Percentiles rank a stretch among this genome's conserved stretches.
These are phyloP conservation scores for Lepus oiostolus DNA, from an alignment of 2,797 vertebrate species.

Conservation along the genomic window DNA sequence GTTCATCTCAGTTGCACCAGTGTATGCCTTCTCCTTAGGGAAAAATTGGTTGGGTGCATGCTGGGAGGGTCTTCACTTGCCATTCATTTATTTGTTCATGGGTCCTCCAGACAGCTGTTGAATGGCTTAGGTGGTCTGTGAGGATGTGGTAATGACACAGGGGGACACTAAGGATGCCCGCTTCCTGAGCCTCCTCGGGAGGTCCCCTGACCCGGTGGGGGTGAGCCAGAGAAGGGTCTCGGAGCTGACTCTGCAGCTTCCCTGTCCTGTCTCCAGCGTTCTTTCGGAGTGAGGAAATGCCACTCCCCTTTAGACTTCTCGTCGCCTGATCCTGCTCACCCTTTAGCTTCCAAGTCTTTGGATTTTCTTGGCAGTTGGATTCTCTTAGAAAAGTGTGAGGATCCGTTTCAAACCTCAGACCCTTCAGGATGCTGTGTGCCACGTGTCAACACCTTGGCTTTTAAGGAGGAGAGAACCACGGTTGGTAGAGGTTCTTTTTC, in stretches of 20 bases:
- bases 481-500: background rate
- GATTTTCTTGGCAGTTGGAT: background rate
- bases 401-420: background rate
- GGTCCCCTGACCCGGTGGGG: background rate
- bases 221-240: background rate
- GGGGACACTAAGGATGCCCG: no score
- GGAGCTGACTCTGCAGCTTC: background rate
- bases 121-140: background rate
- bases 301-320: background rate
- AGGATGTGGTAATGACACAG: no score
- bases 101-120: background rate
- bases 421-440: background rate
- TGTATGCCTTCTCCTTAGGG: background rate
- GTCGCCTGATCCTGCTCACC: background rate
- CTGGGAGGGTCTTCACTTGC: background rate
- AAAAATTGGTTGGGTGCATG: background rate
- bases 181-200: background rate
- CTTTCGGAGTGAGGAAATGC: background rate
- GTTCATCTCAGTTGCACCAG: background rate
- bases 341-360: background rate
- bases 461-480: background rate
- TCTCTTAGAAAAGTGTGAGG: background rate
- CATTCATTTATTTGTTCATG: background rate
- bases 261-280: background rate
- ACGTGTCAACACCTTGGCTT: background rate